Evolutionary conservation across 2,797 vertebrate species (phyloP), one percentile per base, ranked within the genome.

Genomic region (Lithobates sylvaticus): DNA sequence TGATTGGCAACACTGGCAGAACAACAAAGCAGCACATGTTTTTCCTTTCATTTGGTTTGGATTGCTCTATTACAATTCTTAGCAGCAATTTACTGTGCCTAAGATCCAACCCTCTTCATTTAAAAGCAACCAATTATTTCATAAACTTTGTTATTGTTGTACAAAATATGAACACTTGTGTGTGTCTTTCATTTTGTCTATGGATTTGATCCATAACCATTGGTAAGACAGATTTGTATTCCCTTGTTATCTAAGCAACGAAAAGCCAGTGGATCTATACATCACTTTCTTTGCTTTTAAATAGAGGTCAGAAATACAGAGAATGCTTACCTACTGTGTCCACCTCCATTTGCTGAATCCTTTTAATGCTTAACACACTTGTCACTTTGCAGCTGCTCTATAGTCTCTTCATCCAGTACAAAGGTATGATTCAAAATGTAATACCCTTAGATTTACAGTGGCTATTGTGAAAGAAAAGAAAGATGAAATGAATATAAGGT

Each of bases 391-490:
- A 68, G 16, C 26, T 68, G 39, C 27, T 54, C 47, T 71, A 1
- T 69, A 47, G 44, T 71, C 27, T 50, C 29, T 71, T 58, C 1
- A 61, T 81, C 21, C 70, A 13, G 6, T 72, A 50, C n/a, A 73
- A 72, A 13, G 29, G 68, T 64, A 16, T 72, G 32, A 18, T 34
- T 13, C 18, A 7, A 34, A 32, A 70, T 80, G 67, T 54, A 34
- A 58, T 71, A 58, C 67, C 34, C n/a, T 80, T 71, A 54, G 67
- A 81, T 81, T 61, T 81, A 61, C 69, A 73, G 34, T 81, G 29
- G 70, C 32, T 72, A 36, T 81, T 58, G 47, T 27, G 32, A 61
- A 39, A 34, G 78, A 70, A 32, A 81, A 36, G 29, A 73, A 64
- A 23, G 21, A 73, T n/a, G 23, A 73, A 44, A 73, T 26, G 44